Evolutionary conservation across 1,140 invertebrate genomes (phyloP), one percentile per base, ranked within the genome.

Genomic region (Physella acuta): DNA sequence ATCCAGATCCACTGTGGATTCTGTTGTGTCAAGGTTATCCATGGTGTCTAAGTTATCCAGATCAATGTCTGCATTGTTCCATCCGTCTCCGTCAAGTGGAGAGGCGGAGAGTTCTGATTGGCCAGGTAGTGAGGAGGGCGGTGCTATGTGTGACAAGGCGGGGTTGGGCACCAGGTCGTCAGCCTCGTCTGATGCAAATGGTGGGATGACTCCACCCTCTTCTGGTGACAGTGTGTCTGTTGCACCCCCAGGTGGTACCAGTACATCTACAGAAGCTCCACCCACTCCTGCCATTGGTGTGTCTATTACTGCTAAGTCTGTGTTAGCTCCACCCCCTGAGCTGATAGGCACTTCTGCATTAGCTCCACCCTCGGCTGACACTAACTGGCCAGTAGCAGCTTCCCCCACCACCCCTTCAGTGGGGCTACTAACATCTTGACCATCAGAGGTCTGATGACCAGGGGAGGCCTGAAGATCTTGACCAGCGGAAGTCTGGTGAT

Each of bases 31-130:
- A 2, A 65, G 4, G 34, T 11, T 20, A 16, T 58, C 49, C n/a
- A 65, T 17, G 30, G 11, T 34, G 33, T 60, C 58, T 31, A 60
- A 30, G 44, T 65, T 53, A 30, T 53, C 62, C 39, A 65, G 49
- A 24, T 65, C 62, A 62, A 62, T 39, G 5, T 16, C 56, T 31
- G 62, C 24, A 16, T 16, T 49, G 16, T 60, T 39, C 51, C 60
- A 63, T 14, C 60, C 52, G 20, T n/a, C 24, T 17, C 26, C 26
- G n/a, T 49, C 39, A 26, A 2, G 14, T 3, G 4, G 14, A 8
- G 55, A 0, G 31, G 53, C 55, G 16, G 52, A 26, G 26, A 31
- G 17, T 14, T 68, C 66, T 59, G 55, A 28, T 3, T 44, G 31
- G 14, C 20, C 16, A 3, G 31, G 36, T 34, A 16, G 52, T 39